Conservation (phyloP, 2,888 invertebrate species). For the Rosalia funebris region DNA sequence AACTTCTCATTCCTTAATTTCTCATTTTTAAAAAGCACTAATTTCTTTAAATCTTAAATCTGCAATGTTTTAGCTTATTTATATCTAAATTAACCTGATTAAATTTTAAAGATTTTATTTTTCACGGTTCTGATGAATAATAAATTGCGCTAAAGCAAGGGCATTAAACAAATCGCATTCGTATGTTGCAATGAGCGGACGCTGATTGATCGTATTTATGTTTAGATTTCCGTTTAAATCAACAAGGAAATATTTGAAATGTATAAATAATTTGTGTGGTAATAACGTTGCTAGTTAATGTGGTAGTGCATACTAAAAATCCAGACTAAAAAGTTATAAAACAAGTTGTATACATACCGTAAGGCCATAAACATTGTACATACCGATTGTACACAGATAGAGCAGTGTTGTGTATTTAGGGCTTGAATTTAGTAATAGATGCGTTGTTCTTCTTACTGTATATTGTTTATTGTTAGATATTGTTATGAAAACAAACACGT, state of each 20-base stretch:
- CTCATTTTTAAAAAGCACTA: too few species aligned
- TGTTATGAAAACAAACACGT: too few species aligned
- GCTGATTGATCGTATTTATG: constrained; percentile 1
- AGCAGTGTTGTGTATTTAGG: too few species aligned
- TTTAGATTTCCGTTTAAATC: constrained; percentile 7
- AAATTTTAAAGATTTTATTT: too few species aligned
- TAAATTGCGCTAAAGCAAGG: background rate
- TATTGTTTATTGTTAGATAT: too few species aligned
- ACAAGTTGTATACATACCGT: constrained; percentile 1
- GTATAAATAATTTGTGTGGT: background rate
- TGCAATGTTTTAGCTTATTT: too few species aligned
- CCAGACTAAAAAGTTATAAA: constrained; percentile 2
- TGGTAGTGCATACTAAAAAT: background rate
- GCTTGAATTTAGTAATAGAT: too few species aligned
- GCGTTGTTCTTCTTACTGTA: too few species aligned
- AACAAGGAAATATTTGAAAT: constrained; percentile 11
- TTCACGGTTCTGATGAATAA: background rate
- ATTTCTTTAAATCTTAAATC: too few species aligned
- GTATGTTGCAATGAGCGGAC: background rate
- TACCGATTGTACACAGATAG: too few species aligned
- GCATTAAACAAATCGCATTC: background rate
- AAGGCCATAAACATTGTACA: background rate
- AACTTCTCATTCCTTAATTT: too few species aligned
- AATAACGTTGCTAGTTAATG: constrained; percentile 8
- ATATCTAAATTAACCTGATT: too few species aligned